These are phyloP conservation scores for Xerus inauris DNA, from an alignment of 2,113 vertebrate species.

Conservation along the genomic window DNA sequence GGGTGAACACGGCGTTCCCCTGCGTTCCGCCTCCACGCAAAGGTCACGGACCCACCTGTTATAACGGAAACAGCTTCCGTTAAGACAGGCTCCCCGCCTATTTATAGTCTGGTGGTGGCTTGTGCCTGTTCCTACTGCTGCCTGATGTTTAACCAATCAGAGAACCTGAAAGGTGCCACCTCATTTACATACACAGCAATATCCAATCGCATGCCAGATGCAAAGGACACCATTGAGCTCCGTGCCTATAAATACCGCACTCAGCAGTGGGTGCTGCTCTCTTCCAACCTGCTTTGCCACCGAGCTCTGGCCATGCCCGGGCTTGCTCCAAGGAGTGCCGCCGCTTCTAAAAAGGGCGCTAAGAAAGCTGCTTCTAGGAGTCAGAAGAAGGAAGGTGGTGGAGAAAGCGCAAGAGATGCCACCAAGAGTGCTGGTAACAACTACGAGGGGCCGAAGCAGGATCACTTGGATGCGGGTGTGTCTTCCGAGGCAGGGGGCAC, in stretches of 20 bases:
- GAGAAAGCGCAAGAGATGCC: background rate
- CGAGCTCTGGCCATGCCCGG: rapidly evolving
- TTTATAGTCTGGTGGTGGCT: background rate
- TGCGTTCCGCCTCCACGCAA: rapidly evolving
- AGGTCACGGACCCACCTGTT: rapidly evolving
- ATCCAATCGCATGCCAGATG: constrained; percentile 19
- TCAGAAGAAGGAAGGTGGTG: background rate
- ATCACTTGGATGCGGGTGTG: rapidly evolving
- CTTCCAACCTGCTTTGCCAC: too few relatives aligned
- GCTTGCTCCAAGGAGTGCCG: background rate
- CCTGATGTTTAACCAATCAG: background rate
- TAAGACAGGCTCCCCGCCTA: rapidly evolving
- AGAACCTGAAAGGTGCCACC: background rate
- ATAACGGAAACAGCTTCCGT: rapidly evolving
- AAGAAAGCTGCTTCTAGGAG: background rate
- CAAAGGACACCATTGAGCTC: rapidly evolving
- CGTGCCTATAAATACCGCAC: background rate
- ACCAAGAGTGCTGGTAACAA: background rate
- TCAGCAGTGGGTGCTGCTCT: background rate
- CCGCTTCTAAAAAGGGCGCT: background rate
- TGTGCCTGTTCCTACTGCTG: background rate
- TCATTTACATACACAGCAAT: background rate
- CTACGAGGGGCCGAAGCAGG: background rate
- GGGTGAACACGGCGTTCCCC: too few relatives aligned
- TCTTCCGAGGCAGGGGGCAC: background rate